Percentiles rank a stretch among this genome's conserved stretches.
These are phyloP conservation scores for Spea bombifrons DNA, from an alignment of 2,113 vertebrate species.

Conservation along the genomic window DNA sequence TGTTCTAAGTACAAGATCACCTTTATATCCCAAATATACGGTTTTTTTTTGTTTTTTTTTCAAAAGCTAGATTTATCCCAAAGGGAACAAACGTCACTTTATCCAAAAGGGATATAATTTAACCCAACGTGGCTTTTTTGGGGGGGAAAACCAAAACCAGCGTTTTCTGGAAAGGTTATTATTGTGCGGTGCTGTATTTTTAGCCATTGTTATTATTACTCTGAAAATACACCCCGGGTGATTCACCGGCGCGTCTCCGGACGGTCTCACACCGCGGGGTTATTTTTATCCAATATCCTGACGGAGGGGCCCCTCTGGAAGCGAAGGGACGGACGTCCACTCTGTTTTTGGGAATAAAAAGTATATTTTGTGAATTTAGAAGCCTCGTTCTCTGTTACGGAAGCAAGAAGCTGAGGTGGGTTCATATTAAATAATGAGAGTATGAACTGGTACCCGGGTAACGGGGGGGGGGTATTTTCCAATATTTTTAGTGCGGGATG, in stretches of 20 bases:
- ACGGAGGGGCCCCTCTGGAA: constrained; percentile 14
- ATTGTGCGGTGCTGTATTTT: constrained; percentile 13
- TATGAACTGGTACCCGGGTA: too few species aligned
- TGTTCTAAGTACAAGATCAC: too few species aligned
- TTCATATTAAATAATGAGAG: too few species aligned
- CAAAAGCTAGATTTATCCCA: neutral
- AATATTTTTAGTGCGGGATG: too few species aligned
- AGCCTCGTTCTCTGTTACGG: too few species aligned
- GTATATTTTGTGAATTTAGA: neutral
- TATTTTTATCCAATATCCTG: constrained; percentile 25
- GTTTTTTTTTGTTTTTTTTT: too few species aligned
- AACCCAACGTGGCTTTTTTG: neutral
- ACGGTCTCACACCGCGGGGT: neutral
- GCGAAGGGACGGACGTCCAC: constrained; percentile 4
- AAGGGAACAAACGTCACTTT: neutral
- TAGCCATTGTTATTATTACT: constrained; percentile 35
- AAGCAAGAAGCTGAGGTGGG: too few species aligned
- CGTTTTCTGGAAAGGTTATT: neutral
- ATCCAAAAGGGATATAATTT: too few species aligned
- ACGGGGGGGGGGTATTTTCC: too few species aligned
- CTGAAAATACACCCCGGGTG: constrained; percentile 26
- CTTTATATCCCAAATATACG: too few species aligned
- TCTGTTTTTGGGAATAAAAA: neutral
- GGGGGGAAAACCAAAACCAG: constrained; percentile 3
- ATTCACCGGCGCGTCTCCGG: constrained; percentile 16